Percentiles rank a stretch among this genome's conserved stretches.
Evolutionary conservation across 2,888 invertebrate genomes (phyloP).

Genomic region (Cryptus viduatorius): DNA sequence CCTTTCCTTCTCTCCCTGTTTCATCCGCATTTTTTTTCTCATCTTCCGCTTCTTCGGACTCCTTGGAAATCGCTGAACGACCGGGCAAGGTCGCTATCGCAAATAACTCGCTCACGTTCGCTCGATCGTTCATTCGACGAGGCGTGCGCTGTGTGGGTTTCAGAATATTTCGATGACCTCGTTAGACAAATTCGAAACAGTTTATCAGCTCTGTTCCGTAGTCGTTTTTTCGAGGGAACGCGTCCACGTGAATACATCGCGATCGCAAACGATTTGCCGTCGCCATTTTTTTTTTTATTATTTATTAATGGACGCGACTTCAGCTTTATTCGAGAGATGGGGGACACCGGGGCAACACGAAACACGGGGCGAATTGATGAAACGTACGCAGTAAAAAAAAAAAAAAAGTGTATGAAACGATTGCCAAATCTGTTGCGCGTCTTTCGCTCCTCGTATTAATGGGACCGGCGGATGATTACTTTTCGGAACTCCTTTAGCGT

Average conservation of each 20-base stretch:
- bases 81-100: slow-evolving; percentile 55
- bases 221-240: slow-evolving; percentile 4
- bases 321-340: background rate
- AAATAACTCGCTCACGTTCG: slow-evolving; percentile 20
- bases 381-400: too few species aligned
- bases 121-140: background rate
- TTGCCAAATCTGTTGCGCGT: slow-evolving; percentile 35
- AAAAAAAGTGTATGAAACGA: slow-evolving; percentile 39
- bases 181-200: slow-evolving; percentile 12
- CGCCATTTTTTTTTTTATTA: background rate
- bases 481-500: background rate
- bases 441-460: slow-evolving; percentile 32
- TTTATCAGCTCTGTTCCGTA: background rate
- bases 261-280: background rate
- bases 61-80: slow-evolving; percentile 33
- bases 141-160: background rate
- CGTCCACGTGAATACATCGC: slow-evolving; percentile 2
- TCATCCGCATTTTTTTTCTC: background rate
- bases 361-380: too few species aligned
- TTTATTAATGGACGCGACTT: background rate
- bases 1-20: background rate
- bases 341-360: background rate
- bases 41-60: slow-evolving; percentile 31
- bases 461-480: slow-evolving; percentile 50
- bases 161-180: slow-evolving; percentile 34